Percentiles rank a stretch among this genome's conserved stretches.
Conservation (phyloP, 2,113 vertebrate species). For the Rana temporaria region DNA sequence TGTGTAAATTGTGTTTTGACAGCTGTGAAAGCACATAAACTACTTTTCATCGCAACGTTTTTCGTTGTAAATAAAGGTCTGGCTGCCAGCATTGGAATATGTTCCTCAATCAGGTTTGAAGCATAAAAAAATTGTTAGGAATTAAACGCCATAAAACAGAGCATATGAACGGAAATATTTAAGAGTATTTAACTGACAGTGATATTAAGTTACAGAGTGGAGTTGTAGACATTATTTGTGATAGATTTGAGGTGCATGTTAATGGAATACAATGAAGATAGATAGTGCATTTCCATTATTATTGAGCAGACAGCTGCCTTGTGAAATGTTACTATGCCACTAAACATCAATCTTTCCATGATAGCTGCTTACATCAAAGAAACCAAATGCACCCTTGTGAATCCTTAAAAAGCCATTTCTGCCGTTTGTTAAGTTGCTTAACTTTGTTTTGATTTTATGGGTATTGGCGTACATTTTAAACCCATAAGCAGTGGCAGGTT, state of each 20-base stretch:
- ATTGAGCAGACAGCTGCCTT: constrained; percentile 63
- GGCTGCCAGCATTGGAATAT: constrained; percentile 4
- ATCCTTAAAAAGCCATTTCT: constrained; percentile 76
- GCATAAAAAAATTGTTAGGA: constrained; percentile 1
- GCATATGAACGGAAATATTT: constrained; percentile 66
- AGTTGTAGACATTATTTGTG: constrained; percentile 67
- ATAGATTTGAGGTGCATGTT: constrained; percentile 74
- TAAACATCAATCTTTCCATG: constrained; percentile 72
- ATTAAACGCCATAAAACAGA: constrained; percentile 60
- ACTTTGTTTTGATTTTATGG: constrained; percentile 71
- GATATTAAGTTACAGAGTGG: constrained; percentile 72
- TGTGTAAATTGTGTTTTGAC: constrained; percentile 52
- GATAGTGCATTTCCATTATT: constrained; percentile 72
- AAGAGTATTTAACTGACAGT: constrained; percentile 70
- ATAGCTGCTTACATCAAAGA: constrained; percentile 71
- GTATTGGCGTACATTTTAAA: constrained; percentile 59
- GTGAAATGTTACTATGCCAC: constrained; percentile 72
- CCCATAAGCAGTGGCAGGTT: constrained; percentile 38
- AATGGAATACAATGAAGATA: constrained; percentile 78
- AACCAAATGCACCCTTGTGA: constrained; percentile 68
- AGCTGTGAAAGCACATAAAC: constrained; percentile 47
- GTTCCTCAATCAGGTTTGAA: constrained; percentile 43
- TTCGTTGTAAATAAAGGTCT: constrained; percentile 33
- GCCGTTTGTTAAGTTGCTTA: constrained; percentile 69
- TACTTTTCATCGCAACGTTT: constrained; percentile 9